Conservation (phyloP, 2,888 invertebrate genomes). For the Tinea semifulvella region DNA sequence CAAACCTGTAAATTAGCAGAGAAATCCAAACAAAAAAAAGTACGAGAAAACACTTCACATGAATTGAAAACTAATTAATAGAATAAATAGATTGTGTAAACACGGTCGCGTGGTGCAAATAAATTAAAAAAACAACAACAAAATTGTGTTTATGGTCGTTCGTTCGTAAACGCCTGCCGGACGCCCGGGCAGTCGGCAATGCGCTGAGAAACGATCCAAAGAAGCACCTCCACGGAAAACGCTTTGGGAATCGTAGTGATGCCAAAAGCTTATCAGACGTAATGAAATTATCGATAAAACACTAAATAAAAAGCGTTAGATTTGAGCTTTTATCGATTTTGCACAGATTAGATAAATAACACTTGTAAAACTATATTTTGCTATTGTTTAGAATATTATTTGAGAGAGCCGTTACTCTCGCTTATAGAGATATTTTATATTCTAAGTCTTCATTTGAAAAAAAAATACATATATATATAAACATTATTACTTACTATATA, state of each 20-base stretch:
- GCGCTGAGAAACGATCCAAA: constrained; percentile 20
- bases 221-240: background rate
- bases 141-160: constrained; percentile 10
- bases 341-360: too few relatives aligned
- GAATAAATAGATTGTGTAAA: background rate
- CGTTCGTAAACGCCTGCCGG: constrained; percentile 18
- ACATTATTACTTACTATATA: too few relatives aligned
- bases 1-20: background rate
- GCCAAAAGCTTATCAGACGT: constrained; percentile 1
- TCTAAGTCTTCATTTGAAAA: too few relatives aligned
- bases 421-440: too few relatives aligned
- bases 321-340: too few relatives aligned
- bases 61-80: background rate
- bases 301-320: too few relatives aligned
- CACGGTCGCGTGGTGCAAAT: constrained; percentile 6
- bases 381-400: too few relatives aligned
- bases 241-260: constrained; percentile 7
- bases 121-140: constrained; percentile 2
- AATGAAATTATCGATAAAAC: constrained; percentile 11
- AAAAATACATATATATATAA: too few relatives aligned
- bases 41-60: background rate
- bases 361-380: too few relatives aligned
- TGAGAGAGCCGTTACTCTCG: too few relatives aligned
- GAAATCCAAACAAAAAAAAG: constrained; percentile 11
- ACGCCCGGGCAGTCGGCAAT: constrained; percentile 50